Percentiles rank a stretch among this genome's conserved stretches.
Evolutionary conservation across 2,113 vertebrate genomes (phyloP).

Genomic region (Pavo muticus): DNA sequence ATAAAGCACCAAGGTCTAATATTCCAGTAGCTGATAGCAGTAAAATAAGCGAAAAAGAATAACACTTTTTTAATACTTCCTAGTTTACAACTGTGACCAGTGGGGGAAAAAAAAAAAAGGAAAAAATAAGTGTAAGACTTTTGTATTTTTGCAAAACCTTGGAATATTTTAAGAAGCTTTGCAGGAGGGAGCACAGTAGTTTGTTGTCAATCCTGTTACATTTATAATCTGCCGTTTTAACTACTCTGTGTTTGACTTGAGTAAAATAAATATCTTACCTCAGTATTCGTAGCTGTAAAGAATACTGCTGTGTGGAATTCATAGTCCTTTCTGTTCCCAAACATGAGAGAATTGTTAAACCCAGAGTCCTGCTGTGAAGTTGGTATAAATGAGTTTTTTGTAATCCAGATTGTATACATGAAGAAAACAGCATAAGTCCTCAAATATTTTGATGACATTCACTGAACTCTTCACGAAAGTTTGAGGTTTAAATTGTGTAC

Average conservation of each 20-base stretch:
- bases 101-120: background rate
- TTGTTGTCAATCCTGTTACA: background rate
- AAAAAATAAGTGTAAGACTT: background rate
- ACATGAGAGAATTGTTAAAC: constrained; percentile 13
- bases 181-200: background rate
- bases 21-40: constrained; percentile 60
- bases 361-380: background rate
- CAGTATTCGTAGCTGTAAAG: background rate
- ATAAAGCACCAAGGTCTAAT: constrained; percentile 71
- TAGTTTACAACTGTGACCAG: background rate
- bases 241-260: background rate
- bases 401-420: background rate
- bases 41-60: constrained; percentile 31
- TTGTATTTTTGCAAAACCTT: background rate
- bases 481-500: background rate
- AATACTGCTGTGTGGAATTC: constrained; percentile 24
- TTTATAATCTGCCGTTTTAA: background rate
- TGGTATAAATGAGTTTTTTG: background rate
- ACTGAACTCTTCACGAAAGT: background rate
- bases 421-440: background rate
- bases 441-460: background rate
- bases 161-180: background rate
- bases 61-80: background rate
- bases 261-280: background rate
- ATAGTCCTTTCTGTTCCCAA: constrained; percentile 19